phyloP scores from a whole-genome alignment of 2,888 invertebrate genomes.

The Callyntrura sp. region DNA sequence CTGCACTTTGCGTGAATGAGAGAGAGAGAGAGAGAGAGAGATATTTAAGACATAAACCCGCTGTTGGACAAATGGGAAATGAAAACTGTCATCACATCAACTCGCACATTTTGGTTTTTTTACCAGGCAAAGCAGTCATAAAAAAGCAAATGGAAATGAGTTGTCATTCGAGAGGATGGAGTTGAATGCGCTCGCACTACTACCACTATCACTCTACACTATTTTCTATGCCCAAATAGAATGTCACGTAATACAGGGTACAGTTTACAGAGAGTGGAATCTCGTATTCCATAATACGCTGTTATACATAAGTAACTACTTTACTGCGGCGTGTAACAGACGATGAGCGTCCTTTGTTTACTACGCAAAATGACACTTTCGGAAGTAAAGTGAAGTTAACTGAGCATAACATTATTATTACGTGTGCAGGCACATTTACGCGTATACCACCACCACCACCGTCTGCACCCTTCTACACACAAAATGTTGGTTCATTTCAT shows the following conservation, averaged over 20 bases:
- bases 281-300: conserved; percentile 9
- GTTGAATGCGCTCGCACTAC: conserved; percentile 39
- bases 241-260: neutral
- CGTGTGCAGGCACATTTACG: conserved; percentile 13
- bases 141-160: conserved; percentile 57
- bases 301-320: conserved; percentile 1
- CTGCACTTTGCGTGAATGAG: no score
- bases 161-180: conserved; percentile 25
- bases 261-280: conserved; percentile 2
- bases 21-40: no score
- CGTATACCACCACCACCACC: no score
- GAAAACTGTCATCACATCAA: conserved; percentile 64
- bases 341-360: conserved; percentile 49
- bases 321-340: neutral
- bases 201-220: no score
- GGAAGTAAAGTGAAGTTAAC: conserved; percentile 36
- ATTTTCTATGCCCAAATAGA: conserved; percentile 1
- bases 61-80: conserved; percentile 63
- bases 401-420: conserved; percentile 29
- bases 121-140: neutral
- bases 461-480: no score
- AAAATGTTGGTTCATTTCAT: no score
- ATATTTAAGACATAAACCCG: conserved; percentile 53
- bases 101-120: conserved; percentile 43
- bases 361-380: conserved; percentile 48